These are phyloP conservation scores for Ecliptopera silaceata DNA, from an alignment of 2,888 invertebrate genomes.

Conservation along the genomic window DNA sequence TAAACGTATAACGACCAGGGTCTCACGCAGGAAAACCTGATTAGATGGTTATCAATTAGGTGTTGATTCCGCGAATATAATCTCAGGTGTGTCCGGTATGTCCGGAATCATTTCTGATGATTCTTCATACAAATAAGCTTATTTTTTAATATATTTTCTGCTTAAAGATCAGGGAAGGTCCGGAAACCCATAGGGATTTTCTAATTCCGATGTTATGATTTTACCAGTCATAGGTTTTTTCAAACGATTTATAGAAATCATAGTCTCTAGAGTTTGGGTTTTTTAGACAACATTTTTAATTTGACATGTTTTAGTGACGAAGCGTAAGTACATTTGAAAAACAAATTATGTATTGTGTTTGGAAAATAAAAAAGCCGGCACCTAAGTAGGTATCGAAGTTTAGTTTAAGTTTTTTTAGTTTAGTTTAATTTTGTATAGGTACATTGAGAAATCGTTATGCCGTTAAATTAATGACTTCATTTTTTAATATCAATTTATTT, in stretches of 20 bases:
- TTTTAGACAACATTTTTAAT: background rate
- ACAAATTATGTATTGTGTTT: too few species aligned
- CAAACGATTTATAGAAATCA: background rate
- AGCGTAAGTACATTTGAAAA: too few species aligned
- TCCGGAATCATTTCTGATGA: conserved; percentile 9
- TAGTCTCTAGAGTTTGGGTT: background rate
- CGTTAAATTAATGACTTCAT: too few species aligned
- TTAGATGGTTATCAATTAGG: conserved; percentile 25
- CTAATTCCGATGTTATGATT: background rate
- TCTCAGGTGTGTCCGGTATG: conserved; percentile 17
- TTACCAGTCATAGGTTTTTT: background rate
- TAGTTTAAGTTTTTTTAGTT: too few species aligned
- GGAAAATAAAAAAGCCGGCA: too few species aligned
- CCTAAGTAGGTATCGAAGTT: too few species aligned
- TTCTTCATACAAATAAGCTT: background rate
- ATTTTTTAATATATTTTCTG: too few species aligned
- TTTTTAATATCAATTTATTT: too few species aligned
- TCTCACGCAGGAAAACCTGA: conserved; percentile 22
- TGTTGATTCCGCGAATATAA: conserved; percentile 25
- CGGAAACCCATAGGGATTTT: conserved; percentile 6
- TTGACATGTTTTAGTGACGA: too few species aligned
- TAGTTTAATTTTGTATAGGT: too few species aligned
- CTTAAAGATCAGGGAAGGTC: conserved; percentile 1
- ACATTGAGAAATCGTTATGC: too few species aligned
- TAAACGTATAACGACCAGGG: conserved; percentile 5